A percentile compares a stretch with the other conserved stretches of the same genome.
These are phyloP conservation scores for Drosophila pseudoobscura DNA, from an alignment of 1,140 invertebrate species.

Conservation along the genomic window DNA sequence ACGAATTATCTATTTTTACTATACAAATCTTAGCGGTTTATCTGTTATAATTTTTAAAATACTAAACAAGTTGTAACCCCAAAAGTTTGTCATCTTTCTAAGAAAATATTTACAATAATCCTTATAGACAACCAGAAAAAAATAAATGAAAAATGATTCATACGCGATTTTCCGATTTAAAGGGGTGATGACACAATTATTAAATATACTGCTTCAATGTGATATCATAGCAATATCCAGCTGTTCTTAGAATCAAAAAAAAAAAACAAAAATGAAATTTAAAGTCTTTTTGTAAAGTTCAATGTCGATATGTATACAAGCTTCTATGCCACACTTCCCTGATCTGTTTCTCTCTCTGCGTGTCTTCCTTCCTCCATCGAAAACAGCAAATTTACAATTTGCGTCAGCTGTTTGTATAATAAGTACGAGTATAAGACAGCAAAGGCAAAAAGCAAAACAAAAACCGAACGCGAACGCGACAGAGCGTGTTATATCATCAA, in stretches of 20 bases:
- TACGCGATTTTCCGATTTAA: no score
- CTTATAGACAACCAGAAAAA: not conserved
- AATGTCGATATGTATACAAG: not conserved
- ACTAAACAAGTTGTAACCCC: no score
- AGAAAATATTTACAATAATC: not conserved
- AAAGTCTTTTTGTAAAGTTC: no score
- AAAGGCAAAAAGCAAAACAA: conserved; percentile 23
- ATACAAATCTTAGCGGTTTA: no score
- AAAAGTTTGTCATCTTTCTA: no score
- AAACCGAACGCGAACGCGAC: conserved; percentile 49
- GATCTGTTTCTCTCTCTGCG: not conserved
- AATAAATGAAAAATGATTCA: not conserved
- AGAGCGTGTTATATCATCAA: conserved; percentile 68
- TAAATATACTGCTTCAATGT: no score
- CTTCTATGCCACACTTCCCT: conserved; percentile 28
- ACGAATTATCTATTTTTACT: no score
- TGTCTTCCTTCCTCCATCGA: conserved; percentile 23
- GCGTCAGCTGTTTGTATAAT: conserved; percentile 65
- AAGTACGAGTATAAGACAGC: conserved; percentile 35
- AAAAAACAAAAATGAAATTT: no score
- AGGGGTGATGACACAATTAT: no score
- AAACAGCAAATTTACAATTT: conserved; percentile 62
- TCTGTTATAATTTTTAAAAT: no score
- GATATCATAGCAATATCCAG: no score
- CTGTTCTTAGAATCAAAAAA: no score